A percentile compares a stretch with the other conserved stretches of the same genome.
phyloP scores from a whole-genome alignment of 1,140 invertebrate genomes.

The Argopecten irradians region DNA sequence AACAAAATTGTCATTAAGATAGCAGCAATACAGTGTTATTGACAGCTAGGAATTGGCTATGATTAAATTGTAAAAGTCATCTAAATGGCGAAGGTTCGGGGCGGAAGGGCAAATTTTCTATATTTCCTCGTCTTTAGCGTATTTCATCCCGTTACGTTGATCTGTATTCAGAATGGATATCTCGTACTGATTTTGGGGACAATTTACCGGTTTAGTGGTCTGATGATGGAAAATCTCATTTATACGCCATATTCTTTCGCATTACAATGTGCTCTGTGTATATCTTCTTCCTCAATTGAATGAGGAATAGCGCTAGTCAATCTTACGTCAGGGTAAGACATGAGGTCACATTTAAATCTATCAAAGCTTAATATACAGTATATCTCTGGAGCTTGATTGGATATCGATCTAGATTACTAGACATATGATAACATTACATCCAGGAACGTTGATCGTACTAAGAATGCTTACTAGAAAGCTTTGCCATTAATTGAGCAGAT shows the following conservation, averaged over 20 bases:
- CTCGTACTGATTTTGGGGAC: neutral
- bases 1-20: constrained; percentile 4
- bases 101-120: neutral
- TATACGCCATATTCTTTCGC: neutral
- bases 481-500: too few species aligned
- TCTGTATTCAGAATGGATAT: neutral
- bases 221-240: neutral
- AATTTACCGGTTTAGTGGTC: neutral
- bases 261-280: neutral
- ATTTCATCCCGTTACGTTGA: neutral
- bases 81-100: neutral
- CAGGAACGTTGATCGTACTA: too few species aligned
- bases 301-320: neutral
- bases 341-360: neutral
- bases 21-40: neutral
- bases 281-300: neutral
- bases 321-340: neutral
- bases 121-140: neutral
- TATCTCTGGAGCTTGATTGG: neutral
- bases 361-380: neutral
- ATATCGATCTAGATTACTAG: neutral
- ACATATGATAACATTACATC: too few species aligned
- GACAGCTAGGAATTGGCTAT: neutral
- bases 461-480: too few species aligned
- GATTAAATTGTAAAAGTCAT: constrained; percentile 19